A percentile compares a stretch with the other conserved stretches of the same genome.
Evolutionary conservation across 2,113 vertebrate genomes (phyloP).

Genomic region (Oncorhynchus keta): DNA sequence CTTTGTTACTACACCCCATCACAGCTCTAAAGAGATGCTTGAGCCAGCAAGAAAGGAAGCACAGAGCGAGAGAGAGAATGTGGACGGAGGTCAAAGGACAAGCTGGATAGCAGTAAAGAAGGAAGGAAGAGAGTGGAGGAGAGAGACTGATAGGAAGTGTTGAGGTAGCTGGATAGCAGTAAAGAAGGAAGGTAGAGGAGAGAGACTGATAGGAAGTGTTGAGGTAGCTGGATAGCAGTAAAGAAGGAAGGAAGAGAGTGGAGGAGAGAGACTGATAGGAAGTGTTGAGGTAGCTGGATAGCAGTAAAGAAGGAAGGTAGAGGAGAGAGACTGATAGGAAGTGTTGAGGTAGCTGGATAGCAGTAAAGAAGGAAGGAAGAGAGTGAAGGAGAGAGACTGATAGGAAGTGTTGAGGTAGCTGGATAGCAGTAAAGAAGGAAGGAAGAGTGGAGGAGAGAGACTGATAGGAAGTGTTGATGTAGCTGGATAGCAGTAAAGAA

Average conservation of each 20-base stretch:
- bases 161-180: background rate
- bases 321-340: background rate
- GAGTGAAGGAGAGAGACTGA: background rate
- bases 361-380: background rate
- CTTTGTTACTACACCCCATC: background rate
- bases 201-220: background rate
- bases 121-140: background rate
- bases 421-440: too few species aligned
- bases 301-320: too few species aligned
- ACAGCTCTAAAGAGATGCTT: constrained; percentile 1
- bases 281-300: background rate
- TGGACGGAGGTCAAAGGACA: background rate
- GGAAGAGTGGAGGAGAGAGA: background rate
- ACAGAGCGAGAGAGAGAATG: constrained; percentile 19
- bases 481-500: background rate
- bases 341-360: background rate
- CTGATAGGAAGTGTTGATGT: background rate
- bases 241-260: background rate
- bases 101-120: background rate
- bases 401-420: background rate
- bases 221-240: too few species aligned
- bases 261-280: background rate
- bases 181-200: background rate
- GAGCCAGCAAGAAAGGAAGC: constrained; percentile 1
- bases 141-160: constrained; percentile 25